Conservation (phyloP, 2,113 vertebrate genomes). For the Tor tambroides region DNA sequence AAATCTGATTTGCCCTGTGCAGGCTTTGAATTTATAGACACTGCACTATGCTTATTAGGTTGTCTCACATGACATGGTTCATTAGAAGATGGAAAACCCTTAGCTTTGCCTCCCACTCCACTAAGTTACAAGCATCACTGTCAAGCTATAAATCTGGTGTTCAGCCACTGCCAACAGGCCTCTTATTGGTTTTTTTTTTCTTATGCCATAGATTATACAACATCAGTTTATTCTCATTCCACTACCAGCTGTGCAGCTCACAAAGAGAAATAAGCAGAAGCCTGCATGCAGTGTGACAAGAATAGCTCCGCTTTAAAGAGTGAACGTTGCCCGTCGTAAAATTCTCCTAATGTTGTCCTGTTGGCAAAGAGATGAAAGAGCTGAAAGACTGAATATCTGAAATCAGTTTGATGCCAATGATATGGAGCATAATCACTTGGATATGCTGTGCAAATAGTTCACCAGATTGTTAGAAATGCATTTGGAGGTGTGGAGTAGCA, state of each 20-base stretch:
- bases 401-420: constrained; percentile 44
- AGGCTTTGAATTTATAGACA: constrained; percentile 41
- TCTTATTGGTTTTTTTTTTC: neutral
- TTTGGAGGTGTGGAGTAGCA: neutral
- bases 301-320: constrained; percentile 28
- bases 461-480: constrained; percentile 37
- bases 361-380: constrained; percentile 50
- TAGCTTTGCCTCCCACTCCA: constrained; percentile 10
- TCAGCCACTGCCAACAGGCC: constrained; percentile 29
- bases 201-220: constrained; percentile 10
- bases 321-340: constrained; percentile 18
- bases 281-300: constrained; percentile 26
- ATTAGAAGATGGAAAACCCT: constrained; percentile 44
- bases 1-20: constrained; percentile 45
- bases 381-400: constrained; percentile 13
- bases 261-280: constrained; percentile 32
- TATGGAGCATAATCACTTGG: constrained; percentile 14
- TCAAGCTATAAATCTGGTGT: constrained; percentile 24
- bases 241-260: constrained; percentile 24
- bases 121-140: constrained; percentile 16
- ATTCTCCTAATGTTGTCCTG: constrained; percentile 7
- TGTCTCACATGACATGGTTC: constrained; percentile 31
- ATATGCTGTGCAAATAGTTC: constrained; percentile 24
- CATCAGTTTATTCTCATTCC: constrained; percentile 25
- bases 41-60: constrained; percentile 33